Base-by-base conservation (phyloP, 2,113 vertebrate genomes). In the Salvelinus sp. region DNA sequence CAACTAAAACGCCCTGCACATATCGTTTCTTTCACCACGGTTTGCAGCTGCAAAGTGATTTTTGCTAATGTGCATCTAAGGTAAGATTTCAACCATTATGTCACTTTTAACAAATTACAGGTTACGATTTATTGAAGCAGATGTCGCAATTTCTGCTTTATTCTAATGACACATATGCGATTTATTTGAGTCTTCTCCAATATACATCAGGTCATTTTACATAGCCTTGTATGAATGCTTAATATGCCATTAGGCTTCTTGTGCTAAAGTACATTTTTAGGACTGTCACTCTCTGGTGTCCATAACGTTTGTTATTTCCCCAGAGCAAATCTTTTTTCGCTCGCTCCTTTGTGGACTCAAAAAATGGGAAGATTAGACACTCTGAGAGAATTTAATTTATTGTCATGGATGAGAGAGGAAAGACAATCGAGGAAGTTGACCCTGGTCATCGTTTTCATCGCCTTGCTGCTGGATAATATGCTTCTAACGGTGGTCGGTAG, bases 381-480 rank as follows among this genome's bases (percentile, higher is more conserved):
- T 22, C 75, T 94, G 22, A 86, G 92, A 69, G 94, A 96, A 87
- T 83, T 94, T 25, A 88, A 91, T 81, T 84, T 93, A 78, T 68
- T 97, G 5, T 88, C 92, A 74, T 95, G 97, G 97, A 91, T 98
- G 30, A 84, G 92, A 80, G 97, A 98, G 73, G 93, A 96, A 84
- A 90, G 94, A 25, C 95, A 95, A 86, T 99, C 97, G 44, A 83
- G 95, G 80, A 97, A 91, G 66, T 91, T 99, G 70, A 97, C 97
- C 81, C 93, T 99, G 12, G 89, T 98, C 72, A 97, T 99, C 76
- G 98, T 99, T 3, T 99, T 96, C 87, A 94, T 99, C 44, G 98
- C 97, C 16, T 85, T 99, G 88, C 94, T 99, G 0, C 90, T 99
- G 91, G 98, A 99, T 86, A 99, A 99, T 93, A 98, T 99, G 97